Evolutionary conservation across 2,797 vertebrate genomes (phyloP).

Genomic region (Acanthurus tractus): DNA sequence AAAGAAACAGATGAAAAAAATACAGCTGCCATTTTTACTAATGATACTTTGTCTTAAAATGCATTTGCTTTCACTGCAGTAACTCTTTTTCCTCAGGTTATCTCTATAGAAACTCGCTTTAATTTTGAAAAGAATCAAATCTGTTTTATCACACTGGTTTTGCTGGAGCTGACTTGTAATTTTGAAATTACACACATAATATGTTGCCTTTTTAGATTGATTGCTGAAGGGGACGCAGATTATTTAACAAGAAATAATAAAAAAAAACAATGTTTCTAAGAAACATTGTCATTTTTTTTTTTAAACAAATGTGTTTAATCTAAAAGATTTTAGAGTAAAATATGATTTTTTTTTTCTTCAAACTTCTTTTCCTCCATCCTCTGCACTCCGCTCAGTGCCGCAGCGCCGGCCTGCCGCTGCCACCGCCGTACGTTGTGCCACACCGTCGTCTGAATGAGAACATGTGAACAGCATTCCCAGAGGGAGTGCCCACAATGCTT

Average conservation of each 20-base stretch:
- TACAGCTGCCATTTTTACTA: constrained; percentile 42
- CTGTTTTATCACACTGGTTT: neutral
- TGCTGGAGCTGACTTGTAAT: constrained; percentile 13
- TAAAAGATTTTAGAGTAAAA: constrained; percentile 1
- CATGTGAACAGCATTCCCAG: constrained; percentile 78
- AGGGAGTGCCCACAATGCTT: constrained; percentile 84
- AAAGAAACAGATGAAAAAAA: constrained; percentile 28
- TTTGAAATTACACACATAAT: constrained; percentile 13
- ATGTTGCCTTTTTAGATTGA: neutral
- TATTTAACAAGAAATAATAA: neutral
- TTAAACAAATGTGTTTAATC: neutral
- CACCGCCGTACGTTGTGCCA: constrained; percentile 26
- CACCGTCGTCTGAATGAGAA: constrained; percentile 70
- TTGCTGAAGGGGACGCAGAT: neutral
- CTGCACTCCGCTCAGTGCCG: neutral
- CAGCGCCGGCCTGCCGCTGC: constrained; percentile 18
- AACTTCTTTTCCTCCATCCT: constrained; percentile 16
- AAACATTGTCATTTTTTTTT: neutral
- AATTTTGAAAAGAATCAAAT: constrained; percentile 6
- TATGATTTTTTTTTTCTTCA: neutral
- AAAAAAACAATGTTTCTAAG: no score
- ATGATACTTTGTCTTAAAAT: constrained; percentile 63
- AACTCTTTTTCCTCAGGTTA: constrained; percentile 21
- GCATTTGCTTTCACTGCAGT: constrained; percentile 28
- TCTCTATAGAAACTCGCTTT: constrained; percentile 22